These are phyloP conservation scores for Dynastes grantii DNA, from an alignment of 2,888 invertebrate genomes.

Conservation along the genomic window DNA sequence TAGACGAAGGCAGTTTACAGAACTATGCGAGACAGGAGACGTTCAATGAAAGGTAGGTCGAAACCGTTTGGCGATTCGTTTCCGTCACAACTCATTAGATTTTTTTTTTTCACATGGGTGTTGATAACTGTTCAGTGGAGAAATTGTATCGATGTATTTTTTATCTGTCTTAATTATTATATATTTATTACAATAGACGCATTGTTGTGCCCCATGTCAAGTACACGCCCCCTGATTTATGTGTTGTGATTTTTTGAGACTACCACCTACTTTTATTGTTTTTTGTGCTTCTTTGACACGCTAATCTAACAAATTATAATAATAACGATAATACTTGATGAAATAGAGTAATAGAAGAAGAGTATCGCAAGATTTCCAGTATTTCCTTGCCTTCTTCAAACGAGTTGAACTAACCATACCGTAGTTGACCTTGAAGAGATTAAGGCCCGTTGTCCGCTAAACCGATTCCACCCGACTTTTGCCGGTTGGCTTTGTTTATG, in stretches of 20 bases:
- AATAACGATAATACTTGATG: neutral
- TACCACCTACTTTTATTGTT: constrained; percentile 56
- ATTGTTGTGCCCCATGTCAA: constrained; percentile 89
- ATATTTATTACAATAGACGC: constrained; percentile 71
- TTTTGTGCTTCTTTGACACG: constrained; percentile 57
- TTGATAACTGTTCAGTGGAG: constrained; percentile 72
- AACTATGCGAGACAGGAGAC: constrained; percentile 96
- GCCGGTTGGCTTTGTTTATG: neutral
- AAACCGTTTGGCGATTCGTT: constrained; percentile 1
- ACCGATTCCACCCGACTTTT: too few species aligned
- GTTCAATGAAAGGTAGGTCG: constrained; percentile 94
- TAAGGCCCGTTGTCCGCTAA: too few species aligned
- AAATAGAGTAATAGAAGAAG: constrained; percentile 2
- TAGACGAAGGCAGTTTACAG: constrained; percentile 98
- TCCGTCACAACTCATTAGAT: constrained; percentile 52
- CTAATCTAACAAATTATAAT: constrained; percentile 24
- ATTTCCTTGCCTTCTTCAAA: too few species aligned
- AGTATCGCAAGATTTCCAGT: too few species aligned
- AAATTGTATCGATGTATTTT: constrained; percentile 60
- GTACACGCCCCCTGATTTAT: constrained; percentile 71
- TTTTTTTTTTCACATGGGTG: constrained; percentile 71
- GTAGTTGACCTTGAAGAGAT: too few species aligned
- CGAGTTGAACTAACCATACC: too few species aligned
- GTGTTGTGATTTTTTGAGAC: constrained; percentile 63
- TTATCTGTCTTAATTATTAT: constrained; percentile 62